Base-by-base conservation (phyloP, 2,113 vertebrate genomes). In the Paratilapia polleni region DNA sequence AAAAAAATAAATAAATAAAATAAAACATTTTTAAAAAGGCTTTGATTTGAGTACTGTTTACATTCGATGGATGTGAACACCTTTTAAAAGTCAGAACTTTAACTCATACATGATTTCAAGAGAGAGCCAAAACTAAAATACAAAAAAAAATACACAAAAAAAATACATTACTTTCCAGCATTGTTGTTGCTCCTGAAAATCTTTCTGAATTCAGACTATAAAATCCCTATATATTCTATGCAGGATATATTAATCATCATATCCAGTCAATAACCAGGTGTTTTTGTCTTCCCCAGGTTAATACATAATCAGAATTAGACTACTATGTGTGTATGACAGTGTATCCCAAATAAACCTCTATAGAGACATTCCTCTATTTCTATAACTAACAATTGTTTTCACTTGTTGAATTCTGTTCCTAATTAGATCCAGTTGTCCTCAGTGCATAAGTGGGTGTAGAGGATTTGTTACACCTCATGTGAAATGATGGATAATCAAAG, bases 401-500 rank as follows among this genome's bases (percentile, higher is more conserved):
- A 38, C 81, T 78, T 11, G 13, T 59, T 56, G 15, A 78, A 64
- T 62, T 79, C 56, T 59, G 15, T 43, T 73, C 54, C 49, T 47
- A 19, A 89, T 81, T 81, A 56, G 56, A 81, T 66, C 47, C 58
- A 36, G n/a, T 68, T 52, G 84, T 84, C 28, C 78, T 81, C 49
- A 70, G 64, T 77, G 78, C 43, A 24, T 20, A 58, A 58, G 85
- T 92, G 70, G 78, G 83, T 68, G 70, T 59, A 4, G 77, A 64
- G 56, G 38, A 68, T 75, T 80, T 79, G 28, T 76, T 70, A 24
- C 77, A 83, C 76, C 47, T 77, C 66, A 49, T 87, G 22, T 80
- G 59, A 91, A 77, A 77, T 61, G 80, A 81, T 80, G 63, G 87
- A 22, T 81, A 90, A 88, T 88, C 66, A 87, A 84, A 92, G 87